Evolutionary conservation across 2,888 invertebrate species (phyloP), one percentile per base, ranked within the genome.

Genomic region (Ennomos erosarius): DNA sequence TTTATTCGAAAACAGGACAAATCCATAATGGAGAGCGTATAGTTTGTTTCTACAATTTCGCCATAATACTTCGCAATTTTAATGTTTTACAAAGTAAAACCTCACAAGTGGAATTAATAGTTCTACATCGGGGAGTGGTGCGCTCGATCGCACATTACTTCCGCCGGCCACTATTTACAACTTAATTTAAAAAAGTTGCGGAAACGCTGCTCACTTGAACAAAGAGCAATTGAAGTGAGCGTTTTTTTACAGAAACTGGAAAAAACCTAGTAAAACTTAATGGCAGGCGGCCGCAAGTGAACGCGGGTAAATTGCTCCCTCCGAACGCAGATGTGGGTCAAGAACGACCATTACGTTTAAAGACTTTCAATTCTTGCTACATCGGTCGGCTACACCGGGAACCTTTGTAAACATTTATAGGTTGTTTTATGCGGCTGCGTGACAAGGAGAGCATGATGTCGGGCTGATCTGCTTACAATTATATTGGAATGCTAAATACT

Each of bases 141-240:
- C 26, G 13, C 8, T 12, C 45, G 45, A 45, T 35, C 45, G 36
- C 36, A 12, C 42, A 16, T 26, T 36, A 43, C 26, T 35, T 26
- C 37, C 36, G 12, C 37, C 10, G 2, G 10, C 36, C 36, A 12
- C 42, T 33, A 42, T 48, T 48, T 48, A 51, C 38, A 51, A 38
- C 16, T 39, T 55, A 9, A 50, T 50, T 26, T 49, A 45, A 16
- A 36, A 60, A 54, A 48, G 35, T 54, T 38, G 3, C 54, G 10
- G 40, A 6, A 43, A 9, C 42, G 9, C 46, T 51, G 9, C 39
- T 53, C 35, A 11, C 44, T 39, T 13, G 49, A 65, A 65, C 54
- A 62, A 60, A 55, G 59, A 56, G 52, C 48, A 50, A 37, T 54
- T 56, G 54, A 57, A 55, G 40, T 54, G 40, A 54, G 48, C 62